Percentiles rank a stretch among this genome's conserved stretches.
Conservation (phyloP, 1,140 invertebrate genomes). For the Drosophila pectinifera region DNA sequence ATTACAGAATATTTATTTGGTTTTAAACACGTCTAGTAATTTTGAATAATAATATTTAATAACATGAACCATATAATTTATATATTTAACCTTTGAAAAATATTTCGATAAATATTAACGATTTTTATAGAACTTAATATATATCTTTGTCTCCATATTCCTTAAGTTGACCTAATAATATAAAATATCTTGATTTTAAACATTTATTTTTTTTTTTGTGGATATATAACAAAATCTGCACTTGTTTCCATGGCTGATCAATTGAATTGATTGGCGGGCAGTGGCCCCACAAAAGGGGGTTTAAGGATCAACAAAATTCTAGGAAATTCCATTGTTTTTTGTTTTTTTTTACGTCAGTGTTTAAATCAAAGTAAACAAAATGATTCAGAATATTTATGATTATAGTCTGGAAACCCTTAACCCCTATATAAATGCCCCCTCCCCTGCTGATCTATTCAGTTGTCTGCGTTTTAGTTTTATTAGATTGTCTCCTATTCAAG, state of each 20-base stretch:
- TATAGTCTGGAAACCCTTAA: neutral
- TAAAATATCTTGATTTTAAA: no score
- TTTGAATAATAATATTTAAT: no score
- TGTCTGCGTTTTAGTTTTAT: conserved; percentile 23
- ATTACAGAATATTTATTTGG: no score
- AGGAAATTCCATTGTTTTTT: neutral
- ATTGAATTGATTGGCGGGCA: conserved; percentile 3
- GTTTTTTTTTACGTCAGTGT: neutral
- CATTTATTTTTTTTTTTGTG: neutral
- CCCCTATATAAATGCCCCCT: neutral
- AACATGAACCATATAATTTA: no score
- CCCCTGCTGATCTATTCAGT: conserved; percentile 2
- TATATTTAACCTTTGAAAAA: no score
- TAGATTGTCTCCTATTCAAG: conserved; percentile 38
- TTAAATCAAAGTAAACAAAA: conserved; percentile 6
- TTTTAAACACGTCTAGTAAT: no score
- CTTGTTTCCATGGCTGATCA: neutral
- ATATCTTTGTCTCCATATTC: no score
- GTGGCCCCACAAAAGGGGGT: neutral
- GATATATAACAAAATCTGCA: neutral
- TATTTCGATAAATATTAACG: no score
- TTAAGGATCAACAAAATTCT: neutral
- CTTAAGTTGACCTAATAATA: no score
- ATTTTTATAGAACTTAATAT: neutral
- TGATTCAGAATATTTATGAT: conserved; percentile 1